These are phyloP conservation scores for Oncorhynchus kisutch DNA, from an alignment of 2,113 vertebrate genomes.

Conservation along the genomic window DNA sequence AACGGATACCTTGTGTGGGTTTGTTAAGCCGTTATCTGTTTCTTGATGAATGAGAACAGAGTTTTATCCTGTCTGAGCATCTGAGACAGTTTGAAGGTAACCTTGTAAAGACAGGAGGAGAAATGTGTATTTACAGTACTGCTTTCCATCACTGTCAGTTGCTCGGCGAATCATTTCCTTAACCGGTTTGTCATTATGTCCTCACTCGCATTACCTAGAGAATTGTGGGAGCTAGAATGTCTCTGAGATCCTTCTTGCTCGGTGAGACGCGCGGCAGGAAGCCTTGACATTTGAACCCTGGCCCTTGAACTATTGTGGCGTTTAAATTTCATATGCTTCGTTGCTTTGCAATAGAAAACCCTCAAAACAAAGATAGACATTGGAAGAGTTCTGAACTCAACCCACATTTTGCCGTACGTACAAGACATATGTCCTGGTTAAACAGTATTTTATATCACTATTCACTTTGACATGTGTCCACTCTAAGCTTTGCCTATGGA, in stretches of 20 bases:
- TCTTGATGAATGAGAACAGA: conserved; percentile 19
- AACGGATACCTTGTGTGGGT: conserved; percentile 20
- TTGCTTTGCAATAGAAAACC: conserved; percentile 4
- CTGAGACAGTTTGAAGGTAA: conserved; percentile 40
- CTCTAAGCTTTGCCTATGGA: not conserved
- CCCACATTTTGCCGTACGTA: not conserved
- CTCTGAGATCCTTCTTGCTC: conserved; percentile 19
- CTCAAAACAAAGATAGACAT: conserved; percentile 12
- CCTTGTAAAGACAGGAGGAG: conserved; percentile 9
- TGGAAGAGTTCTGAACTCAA: conserved; percentile 14
- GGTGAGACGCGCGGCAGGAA: conserved; percentile 37
- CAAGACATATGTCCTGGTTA: too few relatives aligned
- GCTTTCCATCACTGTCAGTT: conserved; percentile 43
- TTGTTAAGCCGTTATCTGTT: not conserved
- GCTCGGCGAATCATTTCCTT: conserved; percentile 35
- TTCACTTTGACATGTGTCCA: too few relatives aligned
- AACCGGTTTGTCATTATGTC: conserved; percentile 39
- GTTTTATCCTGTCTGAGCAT: conserved; percentile 33
- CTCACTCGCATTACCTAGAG: conserved; percentile 18
- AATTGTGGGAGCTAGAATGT: conserved; percentile 23
- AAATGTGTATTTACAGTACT: conserved; percentile 16
- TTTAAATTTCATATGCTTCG: conserved; percentile 34
- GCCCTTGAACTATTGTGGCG: conserved; percentile 37
- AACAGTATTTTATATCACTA: too few relatives aligned
- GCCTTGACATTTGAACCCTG: conserved; percentile 38